These are phyloP conservation scores for Isichthys henryi DNA, from an alignment of 2,113 vertebrate species.

Conservation along the genomic window DNA sequence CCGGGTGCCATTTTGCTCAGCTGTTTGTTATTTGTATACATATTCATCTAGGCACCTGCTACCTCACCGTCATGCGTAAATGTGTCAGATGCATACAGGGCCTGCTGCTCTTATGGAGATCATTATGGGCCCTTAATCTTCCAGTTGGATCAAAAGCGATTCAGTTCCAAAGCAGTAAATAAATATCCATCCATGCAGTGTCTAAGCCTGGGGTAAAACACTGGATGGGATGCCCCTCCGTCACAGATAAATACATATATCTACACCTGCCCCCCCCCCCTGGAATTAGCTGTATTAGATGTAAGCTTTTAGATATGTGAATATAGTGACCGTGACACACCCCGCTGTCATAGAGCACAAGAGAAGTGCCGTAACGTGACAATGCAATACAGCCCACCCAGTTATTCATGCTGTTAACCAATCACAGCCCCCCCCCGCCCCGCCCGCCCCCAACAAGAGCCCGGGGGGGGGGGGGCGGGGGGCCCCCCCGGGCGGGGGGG, in stretches of 20 bases:
- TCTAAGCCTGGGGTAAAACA: neutral
- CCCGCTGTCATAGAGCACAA: neutral
- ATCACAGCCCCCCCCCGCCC: conserved; percentile 38
- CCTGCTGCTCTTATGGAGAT: neutral
- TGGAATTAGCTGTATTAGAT: neutral
- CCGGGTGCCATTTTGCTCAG: neutral
- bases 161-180: neutral
- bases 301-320: neutral
- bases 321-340: neutral
- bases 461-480: too few species aligned
- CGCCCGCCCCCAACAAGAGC: too few species aligned
- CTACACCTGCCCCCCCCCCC: neutral
- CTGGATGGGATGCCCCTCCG: neutral
- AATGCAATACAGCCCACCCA: neutral
- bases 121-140: neutral
- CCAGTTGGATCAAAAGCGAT: neutral
- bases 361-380: neutral
- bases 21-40: conserved; percentile 5
- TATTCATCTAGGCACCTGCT: conserved; percentile 9
- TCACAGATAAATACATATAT: neutral
- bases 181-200: neutral
- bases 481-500: too few species aligned
- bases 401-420: conserved; percentile 27
- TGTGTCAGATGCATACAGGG: neutral
- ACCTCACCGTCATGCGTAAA: neutral